Conservation (phyloP, 2,113 vertebrate genomes). For the Alexandromys fortis region DNA sequence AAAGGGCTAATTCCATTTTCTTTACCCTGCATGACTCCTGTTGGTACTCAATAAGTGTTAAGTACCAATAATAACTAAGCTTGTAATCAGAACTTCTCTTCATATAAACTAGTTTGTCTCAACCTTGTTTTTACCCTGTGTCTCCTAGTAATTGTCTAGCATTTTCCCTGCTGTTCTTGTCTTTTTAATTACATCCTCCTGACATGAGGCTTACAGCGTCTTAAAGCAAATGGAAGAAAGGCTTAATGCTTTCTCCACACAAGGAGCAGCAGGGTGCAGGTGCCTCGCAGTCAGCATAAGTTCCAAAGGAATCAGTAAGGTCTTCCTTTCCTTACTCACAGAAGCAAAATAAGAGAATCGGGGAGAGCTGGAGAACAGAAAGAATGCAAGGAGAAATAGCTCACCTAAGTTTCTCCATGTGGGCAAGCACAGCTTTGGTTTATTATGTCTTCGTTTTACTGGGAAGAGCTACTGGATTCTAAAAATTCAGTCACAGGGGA, state of each 20-base stretch:
- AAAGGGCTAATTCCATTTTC: constrained; percentile 54
- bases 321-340: constrained; percentile 58
- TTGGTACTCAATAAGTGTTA: constrained; percentile 54
- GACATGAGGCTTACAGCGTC: constrained; percentile 60
- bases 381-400: not conserved
- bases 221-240: constrained; percentile 44
- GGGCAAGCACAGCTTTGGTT: not conserved
- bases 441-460: not conserved
- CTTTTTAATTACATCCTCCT: constrained; percentile 72
- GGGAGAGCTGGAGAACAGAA: not conserved
- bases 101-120: constrained; percentile 62
- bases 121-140: constrained; percentile 58
- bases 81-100: constrained; percentile 67
- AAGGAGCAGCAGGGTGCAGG: constrained; percentile 50
- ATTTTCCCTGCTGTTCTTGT: constrained; percentile 71
- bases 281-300: constrained; percentile 57
- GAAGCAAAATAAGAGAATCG: not conserved
- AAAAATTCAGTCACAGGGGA: not conserved
- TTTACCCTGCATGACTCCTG: not conserved
- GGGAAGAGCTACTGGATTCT: not conserved
- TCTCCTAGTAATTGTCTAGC: constrained; percentile 68
- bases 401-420: not conserved
- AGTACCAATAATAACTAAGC: constrained; percentile 66
- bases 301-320: constrained; percentile 47
- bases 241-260: constrained; percentile 59